These are phyloP conservation scores for Lysandra bellargus DNA, from an alignment of 2,888 invertebrate species.

Conservation along the genomic window DNA sequence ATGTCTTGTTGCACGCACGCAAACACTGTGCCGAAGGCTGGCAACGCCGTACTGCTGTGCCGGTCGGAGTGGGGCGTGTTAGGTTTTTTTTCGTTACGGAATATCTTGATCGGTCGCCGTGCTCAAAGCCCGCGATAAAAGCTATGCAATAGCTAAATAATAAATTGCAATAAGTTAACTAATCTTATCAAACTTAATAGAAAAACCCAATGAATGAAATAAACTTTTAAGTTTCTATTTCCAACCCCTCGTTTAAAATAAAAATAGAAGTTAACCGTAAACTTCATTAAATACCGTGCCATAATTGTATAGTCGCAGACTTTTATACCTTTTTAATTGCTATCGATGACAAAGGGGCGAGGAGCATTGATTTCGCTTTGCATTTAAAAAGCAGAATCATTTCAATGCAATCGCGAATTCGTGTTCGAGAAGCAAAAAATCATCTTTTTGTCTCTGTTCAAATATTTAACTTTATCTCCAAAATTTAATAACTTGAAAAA, in stretches of 20 bases:
- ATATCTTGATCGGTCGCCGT: no score
- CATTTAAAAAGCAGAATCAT: constrained; percentile 53
- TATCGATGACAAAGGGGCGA: constrained; percentile 60
- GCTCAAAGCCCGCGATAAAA: no score
- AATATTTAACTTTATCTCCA: constrained; percentile 37
- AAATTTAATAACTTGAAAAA: constrained; percentile 32
- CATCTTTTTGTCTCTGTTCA: constrained; percentile 42
- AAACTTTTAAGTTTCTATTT: background rate
- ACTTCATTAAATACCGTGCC: constrained; percentile 17
- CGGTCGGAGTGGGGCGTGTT: no score
- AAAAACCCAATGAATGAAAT: background rate
- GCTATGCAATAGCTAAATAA: no score
- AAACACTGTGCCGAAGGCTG: no score
- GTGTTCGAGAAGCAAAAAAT: constrained; percentile 40
- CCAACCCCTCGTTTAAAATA: constrained; percentile 1
- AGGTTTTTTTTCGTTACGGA: no score
- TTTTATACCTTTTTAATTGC: constrained; percentile 57
- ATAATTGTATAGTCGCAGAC: constrained; percentile 30
- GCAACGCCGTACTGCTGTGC: no score
- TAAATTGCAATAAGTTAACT: background rate
- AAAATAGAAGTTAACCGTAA: constrained; percentile 20
- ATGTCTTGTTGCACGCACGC: no score
- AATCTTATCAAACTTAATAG: background rate
- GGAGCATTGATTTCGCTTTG: constrained; percentile 51
- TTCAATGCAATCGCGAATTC: constrained; percentile 45